Base-by-base conservation (phyloP, 1,140 invertebrate genomes). In the Pectinophora gossypiella region DNA sequence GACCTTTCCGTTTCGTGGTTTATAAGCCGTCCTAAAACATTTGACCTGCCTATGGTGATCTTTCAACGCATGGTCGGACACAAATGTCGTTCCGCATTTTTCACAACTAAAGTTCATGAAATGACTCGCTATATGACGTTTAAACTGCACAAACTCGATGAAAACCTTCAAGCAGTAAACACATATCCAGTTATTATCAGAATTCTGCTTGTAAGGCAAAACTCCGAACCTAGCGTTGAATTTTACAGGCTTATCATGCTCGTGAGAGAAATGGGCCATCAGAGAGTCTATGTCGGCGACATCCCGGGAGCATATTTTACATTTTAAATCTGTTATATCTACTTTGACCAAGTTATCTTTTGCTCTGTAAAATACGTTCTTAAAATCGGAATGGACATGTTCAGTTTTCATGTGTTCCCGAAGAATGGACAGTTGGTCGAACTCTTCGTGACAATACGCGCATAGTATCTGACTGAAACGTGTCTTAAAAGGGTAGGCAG, bases 321-420 rank as follows among this genome's bases (percentile, higher is more conserved):
- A 86, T 63, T 61, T 68, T n/a, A 85, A 48, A 60, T 76, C 65
- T 6, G 73, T 81, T 40, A 85, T 80, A 56, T 86, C 83, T 0
- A 86, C 61, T 72, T 86, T 85, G 2, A 86, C 66, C 40, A 82
- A 66, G 61, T 86, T 76, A 59, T 83, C 80, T 52, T 79, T 82
- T 6, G 68, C 60, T 52, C 79, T 75, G 62, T 80, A 84, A 56
- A 84, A 86, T 13, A 80, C 79, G 22, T 81, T 83, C 60, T 75
- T 76, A 38, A 76, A 77, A 55, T 85, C 79, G 0, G 74, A 72
- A 51, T 71, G 66, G 0, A 61, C 20, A 18, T 86, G 83, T 18
- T 78, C 74, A 0, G 48, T 51, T 54, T 63, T 68, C 72, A 77
- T 79, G 36, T 86, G 83, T 38, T 59, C 66, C 44, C 74, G 58